These are phyloP conservation scores for Diadophis punctatus DNA, from an alignment of 2,113 vertebrate genomes.

Conservation along the genomic window DNA sequence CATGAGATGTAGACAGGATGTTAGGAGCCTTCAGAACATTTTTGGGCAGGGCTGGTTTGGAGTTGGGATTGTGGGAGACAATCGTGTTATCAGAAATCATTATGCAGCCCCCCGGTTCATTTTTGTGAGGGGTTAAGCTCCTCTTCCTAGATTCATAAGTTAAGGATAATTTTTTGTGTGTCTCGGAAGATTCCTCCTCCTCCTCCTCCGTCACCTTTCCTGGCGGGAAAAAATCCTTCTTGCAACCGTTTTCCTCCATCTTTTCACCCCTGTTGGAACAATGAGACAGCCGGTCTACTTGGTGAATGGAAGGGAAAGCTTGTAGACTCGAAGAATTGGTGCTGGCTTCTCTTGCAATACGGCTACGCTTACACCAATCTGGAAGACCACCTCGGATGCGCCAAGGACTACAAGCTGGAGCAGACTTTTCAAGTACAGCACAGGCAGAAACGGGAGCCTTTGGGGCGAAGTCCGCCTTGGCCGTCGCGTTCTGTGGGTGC, in stretches of 20 bases:
- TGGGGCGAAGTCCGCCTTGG: conserved; percentile 53
- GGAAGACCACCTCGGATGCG: accelerated
- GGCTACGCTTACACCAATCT: conserved; percentile 36
- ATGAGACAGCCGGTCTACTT: not conserved
- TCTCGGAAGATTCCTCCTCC: not conserved
- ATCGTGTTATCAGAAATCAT: conserved; percentile 44
- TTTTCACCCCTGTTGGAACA: accelerated
- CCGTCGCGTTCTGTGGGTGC: conserved; percentile 49
- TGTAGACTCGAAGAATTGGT: not conserved
- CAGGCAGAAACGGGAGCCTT: conserved; percentile 16
- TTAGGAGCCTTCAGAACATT: not conserved
- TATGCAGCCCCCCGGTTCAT: not conserved
- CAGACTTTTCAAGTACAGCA: accelerated
- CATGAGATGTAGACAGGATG: accelerated
- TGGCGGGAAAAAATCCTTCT: not conserved
- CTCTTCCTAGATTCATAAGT: conserved; percentile 5
- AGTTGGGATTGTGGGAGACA: not conserved
- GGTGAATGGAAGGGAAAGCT: conserved; percentile 54
- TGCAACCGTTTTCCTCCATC: not conserved
- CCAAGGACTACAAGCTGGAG: accelerated
- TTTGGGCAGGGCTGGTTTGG: not conserved
- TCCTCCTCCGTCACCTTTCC: not conserved
- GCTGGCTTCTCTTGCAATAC: accelerated
- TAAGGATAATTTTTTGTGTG: not conserved
- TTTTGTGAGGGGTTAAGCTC: accelerated